Base-by-base conservation (phyloP, 2,888 invertebrate genomes). In the Torymus texanus region DNA sequence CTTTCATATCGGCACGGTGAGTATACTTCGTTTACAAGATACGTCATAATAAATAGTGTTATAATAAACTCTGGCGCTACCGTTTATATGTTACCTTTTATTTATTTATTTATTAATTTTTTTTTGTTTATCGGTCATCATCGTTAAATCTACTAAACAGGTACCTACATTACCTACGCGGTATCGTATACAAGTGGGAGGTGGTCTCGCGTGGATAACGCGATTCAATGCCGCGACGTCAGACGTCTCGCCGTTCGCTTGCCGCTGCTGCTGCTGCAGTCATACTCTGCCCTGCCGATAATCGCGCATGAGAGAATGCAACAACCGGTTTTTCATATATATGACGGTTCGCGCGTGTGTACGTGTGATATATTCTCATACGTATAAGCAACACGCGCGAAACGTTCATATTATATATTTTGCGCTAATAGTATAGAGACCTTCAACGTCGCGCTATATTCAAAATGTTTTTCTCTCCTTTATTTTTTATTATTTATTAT, bases 151-250 rank as follows among this genome's bases (percentile, higher is more conserved):
- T 88, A 89, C 83, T 84, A 86, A 87, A 89, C 89, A 90, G 90
- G 89, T 90, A 89, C 89, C 90, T 90, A 90, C 88, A 88, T 89
- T 90, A 89, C 89, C 89, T 89, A 90, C 89, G 85, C 89, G 89
- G 89, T 90, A 89, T 90, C 89, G 89, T 89, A 90, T 89, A 89
- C 89, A 87, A 87, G 85, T 85, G 55, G 66, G 62, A 74, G 70
- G 87, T 88, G 86, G 84, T 81, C 82, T 61, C 65, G 58, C 41
- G 41, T 41, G 58, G 21, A 24, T 66, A 65, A 85, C 86, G 88
- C 88, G 87, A 89, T 89, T 88, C 87, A 85, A 86, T 85, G 87
- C 86, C 84, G 85, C 87, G 84, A 88, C 88, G 88, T 87, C 84
- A 88, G 88, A 86, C 79, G 75, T 75, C 78, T 75, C 53, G 70